Evolutionary conservation across 1,140 invertebrate genomes (phyloP), one percentile per base, ranked within the genome.

Genomic region (Pachypeltis micranthus): DNA sequence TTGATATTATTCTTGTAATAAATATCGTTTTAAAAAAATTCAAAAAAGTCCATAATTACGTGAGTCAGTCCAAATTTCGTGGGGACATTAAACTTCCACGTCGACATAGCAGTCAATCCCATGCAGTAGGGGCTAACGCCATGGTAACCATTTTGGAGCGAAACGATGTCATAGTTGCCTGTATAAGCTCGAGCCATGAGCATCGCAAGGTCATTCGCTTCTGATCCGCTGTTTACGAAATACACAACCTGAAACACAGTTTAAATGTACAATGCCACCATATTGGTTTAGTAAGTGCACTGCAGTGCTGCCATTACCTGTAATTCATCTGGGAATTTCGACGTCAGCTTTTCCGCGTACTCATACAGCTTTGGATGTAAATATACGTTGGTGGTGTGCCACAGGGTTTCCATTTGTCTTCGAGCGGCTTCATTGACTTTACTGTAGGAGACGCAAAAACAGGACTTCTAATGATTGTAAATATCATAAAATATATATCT

Each of bases 161-260:
- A 89, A 21, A 98, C 75, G 2, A 96, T 80, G 68, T 97, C 91
- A 70, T 84, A 85, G 64, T 88, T 83, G 2, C 85, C 83, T 0
- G 94, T 96, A 71, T 93, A 83, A 12, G 63, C 39, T 47, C 67
- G 59, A 0, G 94, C 88, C 75, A 99, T 81, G 14, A 93, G 70
- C 63, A 94, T 79, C 0, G 95, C 95, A 39, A 98, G 75, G 73
- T 98, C 96, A 74, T 97, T 98, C 0, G 96, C 95, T 78, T 98
- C 96, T 4, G 92, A 94, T 0, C 96, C 95, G 72, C 92, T 96
- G 72, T 98, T 99, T 0, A 93, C 87, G 69, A 97, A 85, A 74
- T 96, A 96, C 21, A 91, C 87, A 16, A 89, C 85, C 83, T 87
- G 70, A n/a, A 65, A 44, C 64, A 58, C 14, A 55, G 58, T 47